Conservation (phyloP, 2,797 vertebrate species). For the Zonotrichia albicollis region DNA sequence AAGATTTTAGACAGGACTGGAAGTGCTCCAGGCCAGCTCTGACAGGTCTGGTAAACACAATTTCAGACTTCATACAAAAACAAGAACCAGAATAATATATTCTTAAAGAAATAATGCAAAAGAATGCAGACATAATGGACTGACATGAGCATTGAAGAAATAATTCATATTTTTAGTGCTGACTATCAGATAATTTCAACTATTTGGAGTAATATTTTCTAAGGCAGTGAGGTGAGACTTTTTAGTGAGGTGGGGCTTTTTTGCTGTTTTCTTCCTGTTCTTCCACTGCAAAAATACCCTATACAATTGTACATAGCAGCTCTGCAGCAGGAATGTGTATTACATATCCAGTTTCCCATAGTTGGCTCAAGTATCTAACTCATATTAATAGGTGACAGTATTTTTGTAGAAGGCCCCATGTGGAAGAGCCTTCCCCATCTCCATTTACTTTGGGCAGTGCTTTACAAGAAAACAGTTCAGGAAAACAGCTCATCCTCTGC, state of each 20-base stretch:
- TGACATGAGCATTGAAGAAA: neutral
- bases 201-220: neutral
- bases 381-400: neutral
- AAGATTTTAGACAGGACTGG: neutral
- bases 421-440: neutral
- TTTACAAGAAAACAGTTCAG: neutral
- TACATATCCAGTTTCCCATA: neutral
- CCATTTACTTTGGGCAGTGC: neutral
- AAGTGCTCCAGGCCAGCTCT: conserved; percentile 7
- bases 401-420: neutral
- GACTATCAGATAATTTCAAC: neutral
- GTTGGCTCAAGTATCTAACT: neutral
- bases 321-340: neutral
- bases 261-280: neutral
- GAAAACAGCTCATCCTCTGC: neutral
- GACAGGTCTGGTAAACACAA: neutral
- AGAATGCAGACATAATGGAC: neutral
- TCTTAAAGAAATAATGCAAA: neutral
- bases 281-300: neutral
- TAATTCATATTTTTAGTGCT: neutral
- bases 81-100: neutral
- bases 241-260: neutral
- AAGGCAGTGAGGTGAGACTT: neutral
- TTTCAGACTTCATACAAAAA: neutral
- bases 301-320: neutral